Evolutionary conservation across 2,113 vertebrate genomes (phyloP), one percentile per base, ranked within the genome.

Genomic region (Gymnocephalus cernua): DNA sequence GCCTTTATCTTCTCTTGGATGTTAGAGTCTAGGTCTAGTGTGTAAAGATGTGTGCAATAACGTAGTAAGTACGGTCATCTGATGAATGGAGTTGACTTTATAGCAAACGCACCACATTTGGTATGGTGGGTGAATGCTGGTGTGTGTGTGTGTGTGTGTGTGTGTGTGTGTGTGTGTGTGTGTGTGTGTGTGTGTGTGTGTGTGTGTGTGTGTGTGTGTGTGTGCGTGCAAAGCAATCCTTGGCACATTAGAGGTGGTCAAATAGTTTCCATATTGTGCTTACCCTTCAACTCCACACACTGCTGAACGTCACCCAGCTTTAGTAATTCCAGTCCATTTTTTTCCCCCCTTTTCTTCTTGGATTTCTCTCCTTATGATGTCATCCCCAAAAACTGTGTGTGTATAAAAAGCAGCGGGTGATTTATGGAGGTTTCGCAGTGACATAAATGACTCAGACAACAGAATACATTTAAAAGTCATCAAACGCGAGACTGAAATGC

Each of bases 191-290:
- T 64, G 56, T 10, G 57, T 53, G 64, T 58, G 44, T 74, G 62
- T 74, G 74, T 61, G 74, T 58, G 51, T 16, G 57, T 53, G 63
- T 57, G 51, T 74, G 56, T 66, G 53, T 32, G 66, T 68, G 85
- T 58, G 76, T 51, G 35, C 9, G 56, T 27, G 56, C 41, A 66
- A 67, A 77, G 58, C 10, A 50, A 77, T 83, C 77, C 79, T 38
- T 79, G 88, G 68, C 54, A 14, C 59, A 10, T 82, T 59, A 51
- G 78, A 87, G 75, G 61, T 81, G 84, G 69, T 84, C 44, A 82
- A 92, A 95, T 94, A 95, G 87, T 95, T 94, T 95, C 93, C 94
- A 93, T 91, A 87, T 79, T 86, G 86, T 86, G 86, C 85, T 80
- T 63, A 85, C 86, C 45, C 63, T 82, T 69, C 74, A 62, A 21